phyloP scores from a whole-genome alignment of 2,113 vertebrate species.

The Cinclus cinclus region DNA sequence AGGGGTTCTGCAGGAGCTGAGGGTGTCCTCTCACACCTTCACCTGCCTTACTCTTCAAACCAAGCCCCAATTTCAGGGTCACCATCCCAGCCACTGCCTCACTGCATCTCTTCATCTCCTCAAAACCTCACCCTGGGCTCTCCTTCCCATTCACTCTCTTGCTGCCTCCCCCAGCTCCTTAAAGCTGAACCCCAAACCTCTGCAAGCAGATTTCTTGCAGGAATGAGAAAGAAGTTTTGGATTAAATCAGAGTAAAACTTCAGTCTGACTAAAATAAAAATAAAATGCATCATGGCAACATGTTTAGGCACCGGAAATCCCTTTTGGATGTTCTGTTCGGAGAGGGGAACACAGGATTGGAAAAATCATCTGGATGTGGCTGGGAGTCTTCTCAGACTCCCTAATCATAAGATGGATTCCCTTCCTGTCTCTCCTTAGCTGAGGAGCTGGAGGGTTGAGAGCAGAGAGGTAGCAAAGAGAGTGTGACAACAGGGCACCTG shows the following conservation, averaged over 20 bases:
- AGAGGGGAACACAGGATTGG: neutral
- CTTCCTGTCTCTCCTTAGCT: neutral
- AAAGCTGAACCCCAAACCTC: neutral
- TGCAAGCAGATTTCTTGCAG: neutral
- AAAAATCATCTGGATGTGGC: neutral
- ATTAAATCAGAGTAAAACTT: neutral
- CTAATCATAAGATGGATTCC: neutral
- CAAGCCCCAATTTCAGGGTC: neutral
- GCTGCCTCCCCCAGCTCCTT: neutral
- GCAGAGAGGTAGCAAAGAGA: neutral
- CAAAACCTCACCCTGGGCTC: neutral
- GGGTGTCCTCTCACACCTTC: neutral
- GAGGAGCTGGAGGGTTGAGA: neutral
- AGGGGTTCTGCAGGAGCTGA: neutral
- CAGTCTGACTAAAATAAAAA: neutral
- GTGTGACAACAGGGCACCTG: neutral
- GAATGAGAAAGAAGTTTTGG: neutral
- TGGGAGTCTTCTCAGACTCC: neutral
- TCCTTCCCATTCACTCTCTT: neutral
- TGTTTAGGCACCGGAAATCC: neutral
- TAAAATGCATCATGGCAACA: fast-evolving
- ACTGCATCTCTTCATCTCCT: neutral
- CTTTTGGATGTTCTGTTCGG: neutral
- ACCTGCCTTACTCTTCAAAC: neutral
- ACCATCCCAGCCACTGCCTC: neutral